A percentile compares a stretch with the other conserved stretches of the same genome.
Conservation (phyloP, 2,797 vertebrate genomes). For the Haliaeetus albicilla region DNA sequence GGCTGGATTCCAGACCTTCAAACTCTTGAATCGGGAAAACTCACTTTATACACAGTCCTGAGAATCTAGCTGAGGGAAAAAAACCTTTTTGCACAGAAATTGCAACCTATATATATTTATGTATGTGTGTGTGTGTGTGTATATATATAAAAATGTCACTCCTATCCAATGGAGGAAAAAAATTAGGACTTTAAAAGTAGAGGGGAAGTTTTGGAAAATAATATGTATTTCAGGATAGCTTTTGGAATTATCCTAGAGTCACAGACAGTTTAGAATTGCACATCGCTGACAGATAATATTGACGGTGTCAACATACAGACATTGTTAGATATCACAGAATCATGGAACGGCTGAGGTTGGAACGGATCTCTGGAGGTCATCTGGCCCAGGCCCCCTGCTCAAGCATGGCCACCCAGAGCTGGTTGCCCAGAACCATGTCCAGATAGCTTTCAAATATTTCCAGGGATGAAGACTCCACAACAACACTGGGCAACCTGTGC, state of each 20-base stretch:
- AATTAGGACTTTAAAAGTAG: background rate
- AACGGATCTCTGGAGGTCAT: background rate
- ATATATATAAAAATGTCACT: background rate
- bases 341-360: background rate
- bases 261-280: background rate
- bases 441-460: background rate
- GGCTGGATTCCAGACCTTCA: background rate
- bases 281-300: background rate
- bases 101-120: background rate
- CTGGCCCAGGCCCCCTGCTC: background rate
- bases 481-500: too few relatives aligned
- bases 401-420: background rate
- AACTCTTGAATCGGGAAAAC: background rate
- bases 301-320: background rate
- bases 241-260: background rate
- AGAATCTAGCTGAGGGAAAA: background rate
- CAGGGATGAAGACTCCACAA: background rate
- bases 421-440: background rate
- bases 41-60: background rate
- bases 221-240: background rate
- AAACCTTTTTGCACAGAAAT: background rate
- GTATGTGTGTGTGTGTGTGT: background rate
- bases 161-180: background rate
- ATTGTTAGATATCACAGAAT: background rate
- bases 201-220: background rate